Evolutionary conservation across 2,888 invertebrate genomes (phyloP).

Genomic region (Apodemia mormo): DNA sequence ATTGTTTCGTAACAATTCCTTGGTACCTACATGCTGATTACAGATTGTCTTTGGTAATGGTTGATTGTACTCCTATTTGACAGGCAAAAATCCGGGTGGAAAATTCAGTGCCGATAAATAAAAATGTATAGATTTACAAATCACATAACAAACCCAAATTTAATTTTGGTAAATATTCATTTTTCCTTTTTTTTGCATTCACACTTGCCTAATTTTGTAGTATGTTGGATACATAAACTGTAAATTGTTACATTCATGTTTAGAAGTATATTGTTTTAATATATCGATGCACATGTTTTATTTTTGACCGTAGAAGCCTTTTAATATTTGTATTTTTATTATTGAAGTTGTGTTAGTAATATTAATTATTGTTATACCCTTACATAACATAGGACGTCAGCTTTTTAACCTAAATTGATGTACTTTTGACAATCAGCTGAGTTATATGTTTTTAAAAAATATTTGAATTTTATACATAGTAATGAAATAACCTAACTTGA

Average conservation of each 20-base stretch:
- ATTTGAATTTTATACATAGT: not conserved
- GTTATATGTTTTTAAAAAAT: not conserved
- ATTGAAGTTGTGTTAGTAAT: not conserved
- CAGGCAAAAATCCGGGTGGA: constrained; percentile 68
- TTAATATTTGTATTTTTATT: not conserved
- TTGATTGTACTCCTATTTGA: constrained; percentile 49
- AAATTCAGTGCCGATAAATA: constrained; percentile 53
- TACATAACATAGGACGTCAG: constrained; percentile 75
- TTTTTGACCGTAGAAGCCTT: not conserved
- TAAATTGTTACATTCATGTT: not conserved
- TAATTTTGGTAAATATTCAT: constrained; percentile 63
- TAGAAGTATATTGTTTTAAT: not conserved
- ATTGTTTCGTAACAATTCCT: no score
- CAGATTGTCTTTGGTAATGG: constrained; percentile 29
- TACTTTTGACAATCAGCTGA: constrained; percentile 28
- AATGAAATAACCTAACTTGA: not conserved
- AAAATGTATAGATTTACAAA: constrained; percentile 77
- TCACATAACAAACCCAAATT: constrained; percentile 64
- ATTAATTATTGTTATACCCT: constrained; percentile 52
- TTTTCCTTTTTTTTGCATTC: no score
- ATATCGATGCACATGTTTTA: not conserved
- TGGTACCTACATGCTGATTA: no score
- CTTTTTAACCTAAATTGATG: constrained; percentile 60
- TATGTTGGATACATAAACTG: not conserved
- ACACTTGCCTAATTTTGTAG: no score